Base-by-base conservation (phyloP, 2,113 vertebrate species). In the Caranx melampygus region DNA sequence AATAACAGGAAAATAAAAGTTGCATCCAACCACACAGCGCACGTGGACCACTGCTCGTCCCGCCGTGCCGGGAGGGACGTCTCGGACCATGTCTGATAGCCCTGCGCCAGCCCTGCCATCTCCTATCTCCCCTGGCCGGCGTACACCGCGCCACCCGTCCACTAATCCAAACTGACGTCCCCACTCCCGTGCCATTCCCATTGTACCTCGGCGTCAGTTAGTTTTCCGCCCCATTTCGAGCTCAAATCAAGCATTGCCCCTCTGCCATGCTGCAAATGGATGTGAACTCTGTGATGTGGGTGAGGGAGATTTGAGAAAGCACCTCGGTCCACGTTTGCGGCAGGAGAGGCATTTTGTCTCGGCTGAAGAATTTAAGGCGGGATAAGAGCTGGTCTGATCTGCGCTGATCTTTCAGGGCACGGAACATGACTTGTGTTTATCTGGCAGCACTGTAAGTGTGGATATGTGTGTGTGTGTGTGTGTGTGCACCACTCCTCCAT, bases 191-290 rank as follows among this genome's bases (percentile, higher is more conserved):
- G 59, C 65, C 73, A 0, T 83, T 78, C 72, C 66, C 63, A 57
- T 66, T 80, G 65, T 60, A 72, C 81, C 82, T 72, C 81, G 64
- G 83, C 37, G 35, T 78, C 74, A 54, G 63, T 85, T 89, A 72
- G 75, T 83, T 91, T 92, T 92, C 72, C 82, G 78, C 88, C 87
- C 85, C 93, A 93, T 92, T 93, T 92, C 88, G 72, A 73, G 76
- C 78, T 74, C 16, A 85, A 89, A 88, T 90, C 89, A 37, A 79
- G 87, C 89, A 81, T 89, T 82, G 16, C 52, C 51, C 64, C 6
- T 75, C 78, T 63, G 31, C 78, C 45, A 40, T 14, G 18, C 40
- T 34, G 20, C 68, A 79, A 87, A 84, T 67, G 80, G 80, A 78
- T 34, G 78, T 61, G 16, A 57, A 84, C 64, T 86, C 63, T 52